A percentile compares a stretch with the other conserved stretches of the same genome.
phyloP scores from a whole-genome alignment of 2,888 invertebrate genomes.

The Leucoptera coffeella region DNA sequence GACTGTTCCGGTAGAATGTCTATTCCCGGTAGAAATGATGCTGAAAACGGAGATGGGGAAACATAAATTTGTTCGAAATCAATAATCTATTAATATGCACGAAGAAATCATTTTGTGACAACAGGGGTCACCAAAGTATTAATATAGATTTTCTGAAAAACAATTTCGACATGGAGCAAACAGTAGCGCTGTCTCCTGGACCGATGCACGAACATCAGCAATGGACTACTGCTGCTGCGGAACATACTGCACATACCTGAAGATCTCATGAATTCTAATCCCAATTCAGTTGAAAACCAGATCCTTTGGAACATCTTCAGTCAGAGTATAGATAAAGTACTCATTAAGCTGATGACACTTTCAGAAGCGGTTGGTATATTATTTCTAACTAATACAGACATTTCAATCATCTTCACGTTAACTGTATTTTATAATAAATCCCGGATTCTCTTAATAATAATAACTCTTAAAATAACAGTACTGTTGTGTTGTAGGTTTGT shows the following conservation, averaged over 20 bases:
- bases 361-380: conserved; percentile 53
- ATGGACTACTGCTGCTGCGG: conserved; percentile 62
- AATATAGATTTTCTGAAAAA: conserved; percentile 60
- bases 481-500: no score
- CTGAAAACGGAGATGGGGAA: conserved; percentile 61
- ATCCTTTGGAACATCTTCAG: conserved; percentile 77
- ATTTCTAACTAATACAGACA: no score
- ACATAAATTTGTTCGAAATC: conserved; percentile 63
- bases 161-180: conserved; percentile 42
- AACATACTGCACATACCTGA: conserved; percentile 74
- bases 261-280: conserved; percentile 10
- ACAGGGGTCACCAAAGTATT: conserved; percentile 60
- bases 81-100: conserved; percentile 58
- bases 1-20: conserved; percentile 69
- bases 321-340: conserved; percentile 67
- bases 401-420: no score
- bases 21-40: conserved; percentile 60
- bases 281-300: conserved; percentile 57
- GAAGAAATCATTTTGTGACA: conserved; percentile 65
- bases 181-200: conserved; percentile 40
- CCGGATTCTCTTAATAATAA: no score
- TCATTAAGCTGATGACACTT: conserved; percentile 64
- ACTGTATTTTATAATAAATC: no score
- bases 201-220: conserved; percentile 64
- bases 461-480: no score